Evolutionary conservation across 2,888 invertebrate genomes (phyloP).

Genomic region (Rotaria socialis): DNA sequence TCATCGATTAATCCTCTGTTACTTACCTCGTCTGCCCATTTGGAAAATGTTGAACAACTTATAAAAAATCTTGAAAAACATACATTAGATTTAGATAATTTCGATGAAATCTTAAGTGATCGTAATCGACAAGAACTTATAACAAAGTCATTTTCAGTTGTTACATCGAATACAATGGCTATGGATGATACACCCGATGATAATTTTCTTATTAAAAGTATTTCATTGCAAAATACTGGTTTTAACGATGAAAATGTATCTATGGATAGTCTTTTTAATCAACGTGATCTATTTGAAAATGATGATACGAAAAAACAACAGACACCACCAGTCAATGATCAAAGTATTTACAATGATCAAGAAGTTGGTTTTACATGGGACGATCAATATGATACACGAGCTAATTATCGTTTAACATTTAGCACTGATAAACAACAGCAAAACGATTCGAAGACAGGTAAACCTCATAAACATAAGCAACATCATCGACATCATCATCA

Average conservation of each 20-base stretch:
- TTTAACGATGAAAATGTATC: background rate
- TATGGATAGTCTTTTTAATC: conserved; percentile 20
- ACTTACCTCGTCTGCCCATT: conserved; percentile 16
- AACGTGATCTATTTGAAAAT: background rate
- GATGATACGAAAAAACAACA: background rate
- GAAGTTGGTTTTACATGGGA: conserved; percentile 24
- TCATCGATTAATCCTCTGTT: background rate
- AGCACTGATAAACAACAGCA: background rate
- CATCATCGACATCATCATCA: background rate
- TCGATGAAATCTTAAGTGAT: background rate
- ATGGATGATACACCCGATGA: conserved; percentile 23
- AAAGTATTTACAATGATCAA: background rate
- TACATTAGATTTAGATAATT: background rate
- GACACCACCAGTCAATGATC: background rate
- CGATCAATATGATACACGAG: conserved; percentile 23
- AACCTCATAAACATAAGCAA: background rate
- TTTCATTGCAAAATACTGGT: background rate
- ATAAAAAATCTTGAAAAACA: conserved; percentile 36
- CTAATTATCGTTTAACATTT: conserved; percentile 26
- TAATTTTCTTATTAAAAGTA: conserved; percentile 24
- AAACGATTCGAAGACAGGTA: background rate
- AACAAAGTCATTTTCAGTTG: background rate
- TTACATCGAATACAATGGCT: background rate
- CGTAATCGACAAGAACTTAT: background rate
- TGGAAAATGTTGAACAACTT: conserved; percentile 24